phyloP scores from a whole-genome alignment of 2,888 invertebrate species.

The Barypeithes pellucidus region DNA sequence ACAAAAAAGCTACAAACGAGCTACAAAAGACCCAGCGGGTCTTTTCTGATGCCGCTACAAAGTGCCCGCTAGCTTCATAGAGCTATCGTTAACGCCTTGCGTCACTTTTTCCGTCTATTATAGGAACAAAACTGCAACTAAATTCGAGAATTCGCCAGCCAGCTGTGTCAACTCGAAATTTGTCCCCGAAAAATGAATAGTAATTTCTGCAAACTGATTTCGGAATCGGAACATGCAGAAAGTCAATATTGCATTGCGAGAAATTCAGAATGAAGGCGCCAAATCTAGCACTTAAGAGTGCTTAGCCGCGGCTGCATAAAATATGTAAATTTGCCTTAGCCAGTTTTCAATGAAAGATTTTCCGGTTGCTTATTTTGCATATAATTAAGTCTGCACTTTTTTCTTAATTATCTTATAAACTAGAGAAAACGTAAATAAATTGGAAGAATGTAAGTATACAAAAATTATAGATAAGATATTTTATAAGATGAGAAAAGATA shows the following conservation, averaged over 20 bases:
- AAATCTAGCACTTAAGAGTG: constrained; percentile 36
- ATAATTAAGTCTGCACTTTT: too few species aligned
- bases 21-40: too few species aligned
- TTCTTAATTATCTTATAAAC: too few species aligned
- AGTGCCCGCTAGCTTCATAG: too few species aligned
- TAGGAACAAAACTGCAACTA: constrained; percentile 11
- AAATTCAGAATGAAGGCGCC: constrained; percentile 38
- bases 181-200: constrained; percentile 45
- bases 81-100: too few species aligned
- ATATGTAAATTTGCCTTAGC: constrained; percentile 27
- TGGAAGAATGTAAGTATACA: too few species aligned
- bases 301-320: constrained; percentile 16
- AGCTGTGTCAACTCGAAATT: constrained; percentile 45
- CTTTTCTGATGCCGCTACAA: too few species aligned
- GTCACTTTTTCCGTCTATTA: too few species aligned
- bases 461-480: too few species aligned
- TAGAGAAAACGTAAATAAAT: too few species aligned
- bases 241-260: constrained; percentile 52
- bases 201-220: constrained; percentile 50
- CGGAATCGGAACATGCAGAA: constrained; percentile 51
- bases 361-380: neutral
- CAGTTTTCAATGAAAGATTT: constrained; percentile 2
- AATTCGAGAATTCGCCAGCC: constrained; percentile 1
- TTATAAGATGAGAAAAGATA: too few species aligned
- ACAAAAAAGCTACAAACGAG: too few species aligned